Evolutionary conservation across 2,888 invertebrate species (phyloP), one percentile per base, ranked within the genome.

Genomic region (Hanleya hanleyi): DNA sequence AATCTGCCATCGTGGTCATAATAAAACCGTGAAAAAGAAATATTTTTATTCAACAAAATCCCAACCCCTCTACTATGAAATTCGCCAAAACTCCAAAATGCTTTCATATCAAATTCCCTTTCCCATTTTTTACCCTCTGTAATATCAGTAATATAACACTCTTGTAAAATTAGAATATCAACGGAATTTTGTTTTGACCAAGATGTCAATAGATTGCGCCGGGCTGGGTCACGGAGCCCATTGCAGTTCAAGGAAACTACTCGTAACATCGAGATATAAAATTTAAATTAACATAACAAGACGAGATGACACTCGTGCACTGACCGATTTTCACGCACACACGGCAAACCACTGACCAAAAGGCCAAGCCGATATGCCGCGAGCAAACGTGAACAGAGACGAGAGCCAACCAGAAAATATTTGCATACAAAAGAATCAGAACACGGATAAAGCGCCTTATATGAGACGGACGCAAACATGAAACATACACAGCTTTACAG

Each of bases 1-100:
- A 64, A 64, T 35, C 64, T 35, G 2, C 64, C 64, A 18, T 49
- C 68, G 35, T 35, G 41, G 50, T 68, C 68, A 50, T 35, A 68
- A 29, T 33, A 35, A 29, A 68, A 50, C 26, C 18, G 4, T 2
- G 26, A 22, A 50, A 15, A 18, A 68, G 49, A 18, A 68, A 68
- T 26, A 50, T 50, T 36, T 9, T 50, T 68, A 51, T 18, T 51
- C 12, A 68, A 41, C 7, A 68, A 29, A 29, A 68, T 49, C 22
- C 68, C 68, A 18, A 68, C 68, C 18, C 68, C 68, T 6, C 50
- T n/a, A 35, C 50, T 47, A 0, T 32, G 7, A n/a, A 33, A n/a
- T 22, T 4, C 4, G 12, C 51, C 68, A 26, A 68, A 50, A 51
- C 68, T 68, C 57, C 36, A 57, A 22, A 68, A n/a, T 9, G 33